Evolutionary conservation across 2,888 invertebrate species (phyloP), one percentile per base, ranked within the genome.

Genomic region (Drosophila glabriapex): DNA sequence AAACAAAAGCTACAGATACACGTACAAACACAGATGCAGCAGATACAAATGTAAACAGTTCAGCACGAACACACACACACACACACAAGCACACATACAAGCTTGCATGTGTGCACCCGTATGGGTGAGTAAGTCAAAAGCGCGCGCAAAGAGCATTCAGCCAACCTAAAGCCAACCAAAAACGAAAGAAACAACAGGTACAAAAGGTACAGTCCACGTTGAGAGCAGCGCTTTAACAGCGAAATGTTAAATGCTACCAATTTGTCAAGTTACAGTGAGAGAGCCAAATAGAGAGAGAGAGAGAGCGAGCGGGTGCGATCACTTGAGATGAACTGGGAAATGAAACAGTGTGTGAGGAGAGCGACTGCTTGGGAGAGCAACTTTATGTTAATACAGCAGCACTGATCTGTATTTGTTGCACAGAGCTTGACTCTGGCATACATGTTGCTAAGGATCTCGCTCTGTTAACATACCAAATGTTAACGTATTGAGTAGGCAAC

Each of bases 61-160:
- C 60, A 52, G 62, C 64, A 60, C 61, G 66, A 63, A 52, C 29
- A 58, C 56, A 69, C 50, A 55, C 56, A 39, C 16, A 12, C 10
- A 49, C 31, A 6, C 4, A 0, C 28, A 29, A 12, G 7, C 5
- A 6, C 29, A 33, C 33, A 33, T 4, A 53, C 16, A n/a, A 19
- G n/a, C n/a, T 6, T 25, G 28, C 55, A 16, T 60, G 37, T 55
- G 53, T 49, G 41, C 25, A 46, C 16, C 3, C 56, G 7, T 59
- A 53, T 49, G 33, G 55, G n/a, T 59, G 53, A 65, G 67, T 76
- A 53, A 60, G 62, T 66, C 63, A 84, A 89, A 89, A 89, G 85
- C 89, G 85, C 85, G 85, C 87, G 89, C 69, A 78, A 84, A 82
- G 84, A 80, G 89, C 82, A 84, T 83, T 78, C 61, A 82, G 83